These are phyloP conservation scores for Terebella lapidaria DNA, from an alignment of 2,888 invertebrate genomes.

Conservation along the genomic window DNA sequence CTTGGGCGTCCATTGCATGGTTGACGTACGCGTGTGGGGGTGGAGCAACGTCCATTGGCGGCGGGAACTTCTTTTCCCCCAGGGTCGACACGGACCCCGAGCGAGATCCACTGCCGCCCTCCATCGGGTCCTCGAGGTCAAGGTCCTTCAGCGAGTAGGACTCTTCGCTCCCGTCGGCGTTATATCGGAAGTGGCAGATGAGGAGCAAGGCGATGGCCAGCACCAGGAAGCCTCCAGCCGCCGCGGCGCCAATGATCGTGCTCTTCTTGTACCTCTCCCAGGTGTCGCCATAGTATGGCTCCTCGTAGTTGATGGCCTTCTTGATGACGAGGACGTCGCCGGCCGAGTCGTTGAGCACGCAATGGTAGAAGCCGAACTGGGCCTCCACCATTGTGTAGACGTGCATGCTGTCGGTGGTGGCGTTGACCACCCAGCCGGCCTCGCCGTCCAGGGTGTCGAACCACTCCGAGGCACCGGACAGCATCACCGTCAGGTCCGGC, in stretches of 20 bases:
- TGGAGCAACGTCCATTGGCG: too few relatives aligned
- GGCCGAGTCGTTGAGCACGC: neutral
- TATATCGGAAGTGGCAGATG: neutral
- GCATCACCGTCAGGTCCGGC: slow-evolving; percentile 14
- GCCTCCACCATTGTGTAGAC: slow-evolving; percentile 1
- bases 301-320: slow-evolving; percentile 8
- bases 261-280: slow-evolving; percentile 8
- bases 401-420: neutral
- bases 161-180: neutral
- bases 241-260: slow-evolving; percentile 1
- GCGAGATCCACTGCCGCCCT: too few relatives aligned
- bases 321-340: slow-evolving; percentile 2
- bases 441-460: slow-evolving; percentile 19
- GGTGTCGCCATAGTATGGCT: slow-evolving; percentile 6
- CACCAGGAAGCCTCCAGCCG: slow-evolving; percentile 1
- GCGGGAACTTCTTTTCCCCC: too few relatives aligned
- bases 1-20: too few relatives aligned
- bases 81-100: too few relatives aligned
- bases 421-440: slow-evolving; percentile 7
- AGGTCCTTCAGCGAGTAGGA: too few relatives aligned
- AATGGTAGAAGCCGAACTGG: slow-evolving; percentile 14
- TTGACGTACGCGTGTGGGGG: too few relatives aligned
- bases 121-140: too few relatives aligned
- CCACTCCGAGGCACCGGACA: neutral
- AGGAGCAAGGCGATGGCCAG: neutral